phyloP scores from a whole-genome alignment of 2,888 invertebrate genomes.

The Augiades crinisus region DNA sequence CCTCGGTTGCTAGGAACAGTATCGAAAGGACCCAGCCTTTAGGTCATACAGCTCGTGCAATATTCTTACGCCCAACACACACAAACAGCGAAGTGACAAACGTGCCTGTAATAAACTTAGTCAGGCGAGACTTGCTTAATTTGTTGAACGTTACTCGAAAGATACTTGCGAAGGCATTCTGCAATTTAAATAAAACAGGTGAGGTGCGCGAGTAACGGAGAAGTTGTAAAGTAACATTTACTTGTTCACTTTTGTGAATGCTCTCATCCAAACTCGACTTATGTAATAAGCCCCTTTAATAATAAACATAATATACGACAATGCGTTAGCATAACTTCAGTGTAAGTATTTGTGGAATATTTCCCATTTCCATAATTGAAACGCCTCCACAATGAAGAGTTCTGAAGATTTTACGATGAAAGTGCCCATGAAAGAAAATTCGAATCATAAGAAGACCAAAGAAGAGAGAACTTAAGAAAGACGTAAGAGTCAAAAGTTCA shows the following conservation, averaged over 20 bases:
- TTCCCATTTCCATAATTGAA: constrained; percentile 15
- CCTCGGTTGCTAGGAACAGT: too few relatives aligned
- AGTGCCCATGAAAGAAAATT: too few relatives aligned
- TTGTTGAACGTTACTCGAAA: constrained; percentile 22
- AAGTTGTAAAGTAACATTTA: constrained; percentile 21
- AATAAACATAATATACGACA: constrained; percentile 18
- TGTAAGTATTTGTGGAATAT: constrained; percentile 2
- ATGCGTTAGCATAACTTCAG: constrained; percentile 5
- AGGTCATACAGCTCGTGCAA: neutral
- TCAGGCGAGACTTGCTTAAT: constrained; percentile 29
- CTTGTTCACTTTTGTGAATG: constrained; percentile 13
- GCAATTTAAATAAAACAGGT: constrained; percentile 21
- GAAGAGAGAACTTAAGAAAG: too few relatives aligned
- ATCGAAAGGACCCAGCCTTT: too few relatives aligned
- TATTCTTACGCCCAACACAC: neutral
- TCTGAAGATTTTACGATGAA: constrained; percentile 7
- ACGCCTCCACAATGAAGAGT: constrained; percentile 2
- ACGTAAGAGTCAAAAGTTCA: too few relatives aligned
- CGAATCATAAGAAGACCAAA: too few relatives aligned
- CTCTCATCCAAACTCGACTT: neutral
- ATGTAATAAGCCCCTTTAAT: constrained; percentile 13
- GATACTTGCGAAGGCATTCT: constrained; percentile 20
- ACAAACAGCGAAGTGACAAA: constrained; percentile 34
- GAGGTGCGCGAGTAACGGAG: constrained; percentile 11
- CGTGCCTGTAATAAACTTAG: constrained; percentile 55